These are phyloP conservation scores for Trichonephila clavipes DNA, from an alignment of 1,140 invertebrate genomes.

Conservation along the genomic window DNA sequence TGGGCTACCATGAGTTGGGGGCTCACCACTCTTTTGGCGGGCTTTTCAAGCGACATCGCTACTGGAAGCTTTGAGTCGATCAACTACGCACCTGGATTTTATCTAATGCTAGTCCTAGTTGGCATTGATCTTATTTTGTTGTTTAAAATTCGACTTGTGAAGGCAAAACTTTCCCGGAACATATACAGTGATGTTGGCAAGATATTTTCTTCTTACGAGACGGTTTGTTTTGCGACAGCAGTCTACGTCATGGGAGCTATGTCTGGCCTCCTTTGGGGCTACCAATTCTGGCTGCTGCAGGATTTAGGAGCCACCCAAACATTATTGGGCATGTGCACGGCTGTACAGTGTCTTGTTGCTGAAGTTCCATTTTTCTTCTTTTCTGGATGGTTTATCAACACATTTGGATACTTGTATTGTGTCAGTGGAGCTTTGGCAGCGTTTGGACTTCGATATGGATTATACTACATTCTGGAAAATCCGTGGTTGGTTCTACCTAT, in stretches of 20 bases:
- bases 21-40: slow-evolving; percentile 87
- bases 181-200: slow-evolving; percentile 82
- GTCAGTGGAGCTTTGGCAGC: slow-evolving; percentile 74
- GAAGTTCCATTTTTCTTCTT: slow-evolving; percentile 93
- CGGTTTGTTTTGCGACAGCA: slow-evolving; percentile 87
- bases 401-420: slow-evolving; percentile 84
- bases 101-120: slow-evolving; percentile 84
- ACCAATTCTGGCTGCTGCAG: slow-evolving; percentile 83
- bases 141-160: slow-evolving; percentile 52
- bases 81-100: slow-evolving; percentile 89
- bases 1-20: slow-evolving; percentile 89
- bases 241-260: slow-evolving; percentile 90
- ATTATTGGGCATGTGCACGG: slow-evolving; percentile 88
- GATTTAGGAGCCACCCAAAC: slow-evolving; percentile 83
- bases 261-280: slow-evolving; percentile 92
- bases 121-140: slow-evolving; percentile 83
- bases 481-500: slow-evolving; percentile 91
- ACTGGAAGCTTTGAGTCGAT: slow-evolving; percentile 85
- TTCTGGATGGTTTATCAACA: slow-evolving; percentile 89
- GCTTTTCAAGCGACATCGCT: slow-evolving; percentile 87
- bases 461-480: slow-evolving; percentile 89
- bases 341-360: slow-evolving; percentile 87
- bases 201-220: slow-evolving; percentile 84
- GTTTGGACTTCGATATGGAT: slow-evolving; percentile 88
- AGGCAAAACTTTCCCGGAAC: not conserved